Conservation (phyloP, 2,797 vertebrate species). For the Peromyscus eremicus region DNA sequence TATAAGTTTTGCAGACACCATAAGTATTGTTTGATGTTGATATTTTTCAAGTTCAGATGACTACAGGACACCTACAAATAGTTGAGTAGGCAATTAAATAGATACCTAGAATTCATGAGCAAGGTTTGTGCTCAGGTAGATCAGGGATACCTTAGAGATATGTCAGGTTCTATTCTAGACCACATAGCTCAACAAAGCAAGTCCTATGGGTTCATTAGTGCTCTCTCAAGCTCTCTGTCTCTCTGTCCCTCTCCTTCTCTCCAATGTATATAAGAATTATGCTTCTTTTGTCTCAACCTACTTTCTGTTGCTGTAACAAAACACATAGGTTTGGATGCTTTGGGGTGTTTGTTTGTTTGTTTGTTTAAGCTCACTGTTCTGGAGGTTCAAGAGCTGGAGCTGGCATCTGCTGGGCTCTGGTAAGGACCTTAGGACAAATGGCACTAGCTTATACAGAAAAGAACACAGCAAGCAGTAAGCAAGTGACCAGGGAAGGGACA, state of each 20-base stretch:
- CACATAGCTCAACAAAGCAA: background rate
- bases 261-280: background rate
- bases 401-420: background rate
- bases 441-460: background rate
- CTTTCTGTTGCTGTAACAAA: background rate
- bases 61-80: background rate
- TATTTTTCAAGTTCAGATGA: background rate
- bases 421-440: background rate
- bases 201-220: background rate
- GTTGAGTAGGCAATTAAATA: background rate
- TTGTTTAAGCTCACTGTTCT: background rate
- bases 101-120: background rate
- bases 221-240: too few species aligned
- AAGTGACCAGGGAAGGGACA: background rate
- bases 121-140: conserved; percentile 1
- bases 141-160: background rate
- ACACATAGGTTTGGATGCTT: background rate
- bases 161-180: background rate
- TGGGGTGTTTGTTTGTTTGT: background rate
- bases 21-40: background rate
- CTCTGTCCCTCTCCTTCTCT: background rate
- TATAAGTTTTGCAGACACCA: background rate
- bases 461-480: background rate
- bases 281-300: background rate
- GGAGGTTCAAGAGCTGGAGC: background rate